Evolutionary conservation across 2,113 vertebrate genomes (phyloP).

Genomic region (Dryoscopus gambensis): DNA sequence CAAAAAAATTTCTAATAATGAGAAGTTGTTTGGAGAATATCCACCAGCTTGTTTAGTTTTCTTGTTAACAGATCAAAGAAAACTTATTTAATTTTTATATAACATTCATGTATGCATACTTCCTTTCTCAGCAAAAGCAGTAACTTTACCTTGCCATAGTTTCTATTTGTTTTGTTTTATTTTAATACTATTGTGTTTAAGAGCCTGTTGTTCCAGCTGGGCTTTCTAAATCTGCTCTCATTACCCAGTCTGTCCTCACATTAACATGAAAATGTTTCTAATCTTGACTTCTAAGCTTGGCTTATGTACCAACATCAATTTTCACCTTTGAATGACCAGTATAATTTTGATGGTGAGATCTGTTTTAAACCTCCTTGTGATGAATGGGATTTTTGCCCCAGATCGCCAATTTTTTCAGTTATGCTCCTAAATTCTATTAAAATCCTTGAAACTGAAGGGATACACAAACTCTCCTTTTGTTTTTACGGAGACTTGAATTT

Average conservation of each 20-base stretch:
- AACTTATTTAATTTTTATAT: slow-evolving; percentile 2
- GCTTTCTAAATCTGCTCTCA: background rate
- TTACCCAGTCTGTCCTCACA: background rate
- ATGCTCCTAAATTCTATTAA: background rate
- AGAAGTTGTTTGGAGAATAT: slow-evolving; percentile 20
- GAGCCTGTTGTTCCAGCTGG: background rate
- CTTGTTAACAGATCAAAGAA: slow-evolving; percentile 31
- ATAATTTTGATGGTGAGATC: background rate
- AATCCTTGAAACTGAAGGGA: background rate
- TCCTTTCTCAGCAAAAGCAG: slow-evolving; percentile 16
- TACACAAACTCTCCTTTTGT: background rate
- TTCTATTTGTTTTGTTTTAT: slow-evolving; percentile 9
- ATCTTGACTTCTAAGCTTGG: background rate
- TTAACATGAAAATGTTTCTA: background rate
- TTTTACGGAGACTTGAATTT: background rate
- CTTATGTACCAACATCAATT: background rate
- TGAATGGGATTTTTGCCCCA: background rate
- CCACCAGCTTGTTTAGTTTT: slow-evolving; percentile 16
- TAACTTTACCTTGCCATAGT: background rate
- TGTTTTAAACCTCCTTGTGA: background rate
- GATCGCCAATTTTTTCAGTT: background rate
- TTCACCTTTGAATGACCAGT: background rate
- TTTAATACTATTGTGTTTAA: background rate
- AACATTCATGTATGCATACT: slow-evolving; percentile 15
- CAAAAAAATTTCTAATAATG: background rate